Conservation (phyloP, 2,888 invertebrate species). For the Magallana nippona region DNA sequence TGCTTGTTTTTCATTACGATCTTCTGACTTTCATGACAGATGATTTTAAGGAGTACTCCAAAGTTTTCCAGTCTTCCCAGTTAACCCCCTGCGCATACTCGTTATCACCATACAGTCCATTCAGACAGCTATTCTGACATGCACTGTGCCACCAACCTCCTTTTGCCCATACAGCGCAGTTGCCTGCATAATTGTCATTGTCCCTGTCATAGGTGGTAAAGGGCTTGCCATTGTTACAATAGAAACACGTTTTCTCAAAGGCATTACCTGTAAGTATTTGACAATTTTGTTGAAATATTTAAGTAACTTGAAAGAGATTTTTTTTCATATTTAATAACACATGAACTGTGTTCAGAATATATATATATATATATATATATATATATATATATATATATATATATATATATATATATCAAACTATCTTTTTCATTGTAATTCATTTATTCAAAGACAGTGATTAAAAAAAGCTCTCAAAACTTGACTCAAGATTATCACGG, state of each 20-base stretch:
- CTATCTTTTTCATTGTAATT: too few relatives aligned
- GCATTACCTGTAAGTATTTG: background rate
- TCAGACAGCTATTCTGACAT: background rate
- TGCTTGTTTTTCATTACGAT: background rate
- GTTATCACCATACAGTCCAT: background rate
- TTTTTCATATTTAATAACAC: too few relatives aligned
- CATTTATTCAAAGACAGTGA: too few relatives aligned
- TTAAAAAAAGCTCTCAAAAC: too few relatives aligned
- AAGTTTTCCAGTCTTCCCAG: background rate
- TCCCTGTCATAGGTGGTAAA: background rate
- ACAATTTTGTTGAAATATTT: too few relatives aligned
- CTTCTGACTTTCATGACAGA: constrained; percentile 1
- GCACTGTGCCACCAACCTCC: background rate
- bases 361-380: too few relatives aligned
- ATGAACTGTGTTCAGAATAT: too few relatives aligned
- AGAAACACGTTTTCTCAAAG: background rate
- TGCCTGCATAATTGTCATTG: background rate
- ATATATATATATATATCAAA: too few relatives aligned
- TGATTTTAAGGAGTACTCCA: background rate
- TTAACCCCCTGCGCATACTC: background rate
- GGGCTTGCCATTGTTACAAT: background rate
- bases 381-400: too few relatives aligned
- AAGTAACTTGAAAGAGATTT: too few relatives aligned
- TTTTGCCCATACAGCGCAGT: background rate
- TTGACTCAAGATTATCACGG: too few relatives aligned